phyloP scores from a whole-genome alignment of 1,140 invertebrate species.

The Philotrypesis tridentata region DNA sequence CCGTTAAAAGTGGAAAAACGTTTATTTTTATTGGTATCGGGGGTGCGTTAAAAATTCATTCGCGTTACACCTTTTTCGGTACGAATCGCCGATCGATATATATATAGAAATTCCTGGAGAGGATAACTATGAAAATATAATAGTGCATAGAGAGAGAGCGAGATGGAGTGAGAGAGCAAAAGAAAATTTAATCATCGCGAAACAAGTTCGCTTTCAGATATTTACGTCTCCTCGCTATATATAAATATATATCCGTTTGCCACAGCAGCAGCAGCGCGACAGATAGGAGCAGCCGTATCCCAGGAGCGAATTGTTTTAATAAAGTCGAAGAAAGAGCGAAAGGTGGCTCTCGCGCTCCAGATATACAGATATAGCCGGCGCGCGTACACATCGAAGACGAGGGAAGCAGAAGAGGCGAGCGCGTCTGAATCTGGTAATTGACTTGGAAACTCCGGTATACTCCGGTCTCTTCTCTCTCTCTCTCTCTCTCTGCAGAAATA shows the following conservation, averaged over 20 bases:
- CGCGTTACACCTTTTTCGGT: too few relatives aligned
- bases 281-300: constrained; percentile 43
- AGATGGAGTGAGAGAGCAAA: too few relatives aligned
- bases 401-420: neutral
- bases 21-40: too few relatives aligned
- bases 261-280: neutral
- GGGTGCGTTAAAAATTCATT: too few relatives aligned
- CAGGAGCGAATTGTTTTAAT: constrained; percentile 67
- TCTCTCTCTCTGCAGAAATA: constrained; percentile 60
- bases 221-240: neutral
- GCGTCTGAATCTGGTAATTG: constrained; percentile 69
- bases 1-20: too few relatives aligned
- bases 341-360: neutral
- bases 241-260: neutral
- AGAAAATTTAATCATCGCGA: constrained; percentile 26
- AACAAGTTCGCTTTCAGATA: constrained; percentile 26
- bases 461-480: constrained; percentile 26
- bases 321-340: constrained; percentile 60
- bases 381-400: neutral
- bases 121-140: too few relatives aligned
- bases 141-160: too few relatives aligned
- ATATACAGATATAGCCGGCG: neutral
- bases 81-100: too few relatives aligned
- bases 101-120: too few relatives aligned
- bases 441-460: constrained; percentile 65